These are phyloP conservation scores for Nomada flava DNA, from an alignment of 2,888 invertebrate species.

Conservation along the genomic window DNA sequence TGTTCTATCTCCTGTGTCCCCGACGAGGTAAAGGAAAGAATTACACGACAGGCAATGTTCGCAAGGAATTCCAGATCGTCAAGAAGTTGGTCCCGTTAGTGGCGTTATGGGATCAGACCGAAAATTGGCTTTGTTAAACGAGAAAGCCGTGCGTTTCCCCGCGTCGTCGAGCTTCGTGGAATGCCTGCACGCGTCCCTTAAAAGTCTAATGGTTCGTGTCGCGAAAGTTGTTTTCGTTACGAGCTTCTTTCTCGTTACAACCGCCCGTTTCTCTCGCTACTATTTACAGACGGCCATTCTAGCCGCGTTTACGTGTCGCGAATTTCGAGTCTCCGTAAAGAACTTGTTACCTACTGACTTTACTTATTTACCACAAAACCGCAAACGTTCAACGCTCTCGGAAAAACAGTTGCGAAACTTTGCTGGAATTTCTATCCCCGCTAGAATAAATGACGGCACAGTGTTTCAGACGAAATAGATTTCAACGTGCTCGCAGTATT, in stretches of 20 bases:
- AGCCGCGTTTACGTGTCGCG: slow-evolving; percentile 20
- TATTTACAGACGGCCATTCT: slow-evolving; percentile 12
- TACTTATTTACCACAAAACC: not conserved
- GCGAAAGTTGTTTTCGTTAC: slow-evolving; percentile 53
- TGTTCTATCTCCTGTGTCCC: not conserved
- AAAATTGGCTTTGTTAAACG: slow-evolving; percentile 77
- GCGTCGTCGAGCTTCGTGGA: slow-evolving; percentile 36
- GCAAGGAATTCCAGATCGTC: slow-evolving; percentile 49
- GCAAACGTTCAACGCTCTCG: too few relatives aligned
- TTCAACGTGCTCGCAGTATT: too few relatives aligned
- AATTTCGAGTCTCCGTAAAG: not conserved
- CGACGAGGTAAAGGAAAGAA: slow-evolving; percentile 11
- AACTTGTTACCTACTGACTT: not conserved
- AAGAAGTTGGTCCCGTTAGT: slow-evolving; percentile 63
- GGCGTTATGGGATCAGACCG: slow-evolving; percentile 56
- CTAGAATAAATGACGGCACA: too few relatives aligned
- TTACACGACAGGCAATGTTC: slow-evolving; percentile 30
- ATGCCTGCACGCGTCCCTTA: slow-evolving; percentile 56
- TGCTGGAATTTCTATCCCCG: too few relatives aligned
- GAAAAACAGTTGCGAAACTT: too few relatives aligned
- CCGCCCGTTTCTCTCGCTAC: not conserved
- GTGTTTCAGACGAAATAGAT: too few relatives aligned
- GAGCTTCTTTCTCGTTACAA: slow-evolving; percentile 33
- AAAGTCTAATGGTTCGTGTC: slow-evolving; percentile 66
- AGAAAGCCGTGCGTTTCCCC: slow-evolving; percentile 55